Evolutionary conservation across 1,140 invertebrate genomes (phyloP).

Genomic region (Trinorchestia longiramus): DNA sequence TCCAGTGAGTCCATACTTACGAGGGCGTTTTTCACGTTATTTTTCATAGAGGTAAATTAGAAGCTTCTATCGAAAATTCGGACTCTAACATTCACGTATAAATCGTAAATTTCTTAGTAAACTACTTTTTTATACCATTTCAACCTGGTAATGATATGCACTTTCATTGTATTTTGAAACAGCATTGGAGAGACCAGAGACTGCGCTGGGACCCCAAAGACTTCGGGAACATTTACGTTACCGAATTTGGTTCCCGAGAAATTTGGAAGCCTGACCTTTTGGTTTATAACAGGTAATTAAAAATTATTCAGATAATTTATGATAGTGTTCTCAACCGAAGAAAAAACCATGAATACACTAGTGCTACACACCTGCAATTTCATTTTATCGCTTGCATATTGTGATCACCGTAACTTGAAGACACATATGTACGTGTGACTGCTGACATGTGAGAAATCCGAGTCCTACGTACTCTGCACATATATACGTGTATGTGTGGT

Average conservation of each 20-base stretch:
- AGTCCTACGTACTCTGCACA: no score
- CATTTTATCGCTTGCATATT: not conserved
- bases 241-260: slow-evolving; percentile 69
- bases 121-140: not conserved
- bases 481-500: no score
- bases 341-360: not conserved
- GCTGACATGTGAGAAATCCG: not conserved
- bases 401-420: not conserved
- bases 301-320: not conserved
- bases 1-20: not conserved
- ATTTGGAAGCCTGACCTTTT: slow-evolving; percentile 71
- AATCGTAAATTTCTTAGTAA: not conserved
- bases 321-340: not conserved
- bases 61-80: not conserved
- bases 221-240: slow-evolving; percentile 69
- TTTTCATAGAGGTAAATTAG: not conserved
- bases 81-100: not conserved
- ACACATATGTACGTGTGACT: not conserved
- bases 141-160: not conserved
- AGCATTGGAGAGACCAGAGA: slow-evolving; percentile 70
- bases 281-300: slow-evolving; percentile 71
- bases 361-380: not conserved
- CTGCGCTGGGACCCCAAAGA: slow-evolving; percentile 70
- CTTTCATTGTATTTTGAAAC: not conserved
- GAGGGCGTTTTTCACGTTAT: not conserved